Percentiles rank a stretch among this genome's conserved stretches.
phyloP scores from a whole-genome alignment of 2,888 invertebrate species.

The Hetaerina titia region DNA sequence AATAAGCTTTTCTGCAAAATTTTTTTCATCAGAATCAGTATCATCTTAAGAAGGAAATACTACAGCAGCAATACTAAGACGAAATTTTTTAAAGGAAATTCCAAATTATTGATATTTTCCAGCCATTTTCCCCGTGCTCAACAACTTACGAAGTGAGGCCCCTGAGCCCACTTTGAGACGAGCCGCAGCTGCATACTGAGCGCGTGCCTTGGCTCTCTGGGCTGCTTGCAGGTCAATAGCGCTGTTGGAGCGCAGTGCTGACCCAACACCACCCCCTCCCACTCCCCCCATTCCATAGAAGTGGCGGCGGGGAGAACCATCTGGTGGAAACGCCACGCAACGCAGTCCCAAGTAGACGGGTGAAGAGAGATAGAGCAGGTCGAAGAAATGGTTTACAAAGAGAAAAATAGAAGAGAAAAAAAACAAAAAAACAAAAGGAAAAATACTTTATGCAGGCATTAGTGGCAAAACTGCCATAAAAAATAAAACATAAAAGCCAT shows the following conservation, averaged over 20 bases:
- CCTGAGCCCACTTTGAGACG: constrained; percentile 85
- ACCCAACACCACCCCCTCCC: constrained; percentile 66
- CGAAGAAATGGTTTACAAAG: constrained; percentile 56
- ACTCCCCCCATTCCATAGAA: constrained; percentile 62
- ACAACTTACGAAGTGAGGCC: constrained; percentile 86
- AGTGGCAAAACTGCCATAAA: neutral
- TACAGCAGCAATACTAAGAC: neutral
- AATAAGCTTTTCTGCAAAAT: too few relatives aligned
- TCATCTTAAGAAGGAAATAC: too few relatives aligned
- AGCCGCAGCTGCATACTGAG: constrained; percentile 89
- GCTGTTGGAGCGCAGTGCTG: constrained; percentile 88
- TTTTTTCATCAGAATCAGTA: too few relatives aligned
- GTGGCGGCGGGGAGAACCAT: constrained; percentile 65
- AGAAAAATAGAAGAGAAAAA: constrained; percentile 43
- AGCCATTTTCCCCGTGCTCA: neutral
- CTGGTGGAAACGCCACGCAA: constrained; percentile 59
- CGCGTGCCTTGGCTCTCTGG: constrained; percentile 90
- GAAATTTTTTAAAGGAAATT: neutral
- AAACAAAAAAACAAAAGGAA: constrained; percentile 33
- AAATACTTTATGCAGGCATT: constrained; percentile 4
- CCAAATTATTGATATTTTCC: neutral
- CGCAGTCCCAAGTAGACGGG: constrained; percentile 40
- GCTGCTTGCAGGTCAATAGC: constrained; percentile 96
- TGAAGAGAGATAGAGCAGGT: constrained; percentile 60
- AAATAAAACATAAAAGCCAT: neutral